phyloP scores from a whole-genome alignment of 2,113 vertebrate genomes.

The Elephas maximus region DNA sequence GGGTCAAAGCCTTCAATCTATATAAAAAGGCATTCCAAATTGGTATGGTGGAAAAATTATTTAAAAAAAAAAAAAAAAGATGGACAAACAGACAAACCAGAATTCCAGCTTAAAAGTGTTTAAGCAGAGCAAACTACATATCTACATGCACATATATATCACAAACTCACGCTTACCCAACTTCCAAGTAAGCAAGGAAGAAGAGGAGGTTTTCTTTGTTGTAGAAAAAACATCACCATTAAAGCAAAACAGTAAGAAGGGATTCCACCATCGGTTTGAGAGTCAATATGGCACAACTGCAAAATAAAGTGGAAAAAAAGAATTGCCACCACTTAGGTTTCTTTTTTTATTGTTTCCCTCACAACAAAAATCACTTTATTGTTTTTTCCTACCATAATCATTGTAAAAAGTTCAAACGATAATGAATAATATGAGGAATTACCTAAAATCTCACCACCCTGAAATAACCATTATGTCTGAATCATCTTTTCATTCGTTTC shows the following conservation, averaged over 20 bases:
- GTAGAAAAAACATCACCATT: constrained; percentile 99
- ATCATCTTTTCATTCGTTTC: constrained; percentile 46
- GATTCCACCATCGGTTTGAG: constrained; percentile 97
- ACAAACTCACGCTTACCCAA: constrained; percentile 91
- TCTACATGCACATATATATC: background rate
- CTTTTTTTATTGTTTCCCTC: constrained; percentile 27
- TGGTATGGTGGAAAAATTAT: constrained; percentile 73
- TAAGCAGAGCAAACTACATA: constrained; percentile 62
- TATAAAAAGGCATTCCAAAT: constrained; percentile 83
- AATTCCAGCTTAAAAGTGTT: constrained; percentile 69
- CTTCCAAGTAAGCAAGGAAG: constrained; percentile 96
- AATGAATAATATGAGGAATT: constrained; percentile 42
- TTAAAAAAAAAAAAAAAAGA: constrained; percentile 43
- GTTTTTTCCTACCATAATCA: background rate
- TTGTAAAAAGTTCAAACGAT: background rate
- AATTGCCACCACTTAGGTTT: constrained; percentile 45
- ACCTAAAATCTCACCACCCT: background rate
- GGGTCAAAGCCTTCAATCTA: constrained; percentile 97
- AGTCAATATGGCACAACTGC: constrained; percentile 98
- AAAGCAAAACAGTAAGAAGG: constrained; percentile 98
- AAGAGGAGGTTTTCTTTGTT: constrained; percentile 96
- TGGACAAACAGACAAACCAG: constrained; percentile 69
- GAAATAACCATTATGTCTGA: background rate
- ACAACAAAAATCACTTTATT: background rate
- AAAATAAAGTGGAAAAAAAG: constrained; percentile 62